These are phyloP conservation scores for Spheniscus mendiculus DNA, from an alignment of 2,113 vertebrate species.

Conservation along the genomic window DNA sequence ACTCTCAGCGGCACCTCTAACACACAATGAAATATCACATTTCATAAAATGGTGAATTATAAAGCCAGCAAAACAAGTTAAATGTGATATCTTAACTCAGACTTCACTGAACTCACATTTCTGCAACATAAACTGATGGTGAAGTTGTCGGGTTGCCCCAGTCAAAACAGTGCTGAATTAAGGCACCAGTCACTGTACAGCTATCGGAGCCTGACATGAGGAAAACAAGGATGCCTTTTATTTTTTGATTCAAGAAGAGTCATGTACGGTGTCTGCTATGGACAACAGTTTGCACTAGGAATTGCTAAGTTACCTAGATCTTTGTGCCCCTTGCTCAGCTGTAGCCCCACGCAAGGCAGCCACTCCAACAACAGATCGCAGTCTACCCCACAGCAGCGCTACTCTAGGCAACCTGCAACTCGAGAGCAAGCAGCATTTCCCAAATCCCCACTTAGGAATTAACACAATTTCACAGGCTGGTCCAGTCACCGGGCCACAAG, in stretches of 20 bases:
- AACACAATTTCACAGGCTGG: background rate
- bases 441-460: background rate
- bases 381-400: background rate
- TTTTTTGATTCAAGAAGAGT: background rate
- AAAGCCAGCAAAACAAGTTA: background rate
- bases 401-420: too few species aligned
- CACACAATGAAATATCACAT: background rate
- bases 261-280: background rate
- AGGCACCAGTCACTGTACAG: background rate
- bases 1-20: background rate
- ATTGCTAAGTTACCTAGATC: background rate
- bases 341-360: background rate
- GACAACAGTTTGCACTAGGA: background rate
- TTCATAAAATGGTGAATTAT: background rate
- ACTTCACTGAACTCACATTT: background rate
- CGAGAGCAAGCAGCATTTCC: background rate
- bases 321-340: background rate
- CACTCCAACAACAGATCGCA: background rate
- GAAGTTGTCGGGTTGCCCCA: background rate
- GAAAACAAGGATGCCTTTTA: background rate
- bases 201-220: background rate
- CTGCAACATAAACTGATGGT: background rate
- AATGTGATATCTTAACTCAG: background rate
- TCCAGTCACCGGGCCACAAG: background rate
- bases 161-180: background rate